A percentile compares a stretch with the other conserved stretches of the same genome.
These are phyloP conservation scores for Netelia virgata DNA, from an alignment of 2,888 invertebrate genomes.

Conservation along the genomic window DNA sequence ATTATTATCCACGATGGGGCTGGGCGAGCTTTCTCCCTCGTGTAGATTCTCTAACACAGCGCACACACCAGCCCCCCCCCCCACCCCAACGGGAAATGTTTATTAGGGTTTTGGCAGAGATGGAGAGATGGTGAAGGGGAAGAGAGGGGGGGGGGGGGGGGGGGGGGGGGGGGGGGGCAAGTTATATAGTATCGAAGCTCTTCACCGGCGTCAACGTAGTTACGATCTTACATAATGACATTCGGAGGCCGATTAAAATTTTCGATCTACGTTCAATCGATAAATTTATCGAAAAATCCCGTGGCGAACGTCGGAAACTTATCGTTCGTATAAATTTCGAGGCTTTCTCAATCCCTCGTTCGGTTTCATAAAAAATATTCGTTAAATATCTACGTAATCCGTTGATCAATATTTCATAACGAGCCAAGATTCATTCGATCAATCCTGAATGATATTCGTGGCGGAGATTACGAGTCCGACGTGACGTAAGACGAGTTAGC, in stretches of 20 bases:
- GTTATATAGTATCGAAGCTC: neutral
- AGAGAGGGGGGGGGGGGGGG: no score
- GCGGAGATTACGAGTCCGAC: no score
- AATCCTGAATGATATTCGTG: no score
- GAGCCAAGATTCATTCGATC: no score
- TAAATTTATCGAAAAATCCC: neutral
- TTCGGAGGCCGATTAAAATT: no score
- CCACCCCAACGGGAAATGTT: constrained; percentile 56
- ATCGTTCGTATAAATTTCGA: neutral
- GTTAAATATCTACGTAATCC: neutral
- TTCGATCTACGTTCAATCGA: neutral
- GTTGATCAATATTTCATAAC: no score
- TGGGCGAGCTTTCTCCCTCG: neutral
- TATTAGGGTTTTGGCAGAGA: constrained; percentile 50
- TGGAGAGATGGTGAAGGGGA: neutral
- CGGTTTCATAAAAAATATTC: neutral
- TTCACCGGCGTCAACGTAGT: neutral
- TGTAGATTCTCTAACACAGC: constrained; percentile 18
- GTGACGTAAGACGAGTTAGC: no score
- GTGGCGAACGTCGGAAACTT: neutral
- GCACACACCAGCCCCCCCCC: neutral
- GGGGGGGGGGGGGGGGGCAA: neutral
- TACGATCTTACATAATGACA: constrained; percentile 26
- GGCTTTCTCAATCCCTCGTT: neutral
- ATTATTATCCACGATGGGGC: constrained; percentile 58